Evolutionary conservation across 2,797 vertebrate genomes (phyloP).

Genomic region (Pampus argenteus): DNA sequence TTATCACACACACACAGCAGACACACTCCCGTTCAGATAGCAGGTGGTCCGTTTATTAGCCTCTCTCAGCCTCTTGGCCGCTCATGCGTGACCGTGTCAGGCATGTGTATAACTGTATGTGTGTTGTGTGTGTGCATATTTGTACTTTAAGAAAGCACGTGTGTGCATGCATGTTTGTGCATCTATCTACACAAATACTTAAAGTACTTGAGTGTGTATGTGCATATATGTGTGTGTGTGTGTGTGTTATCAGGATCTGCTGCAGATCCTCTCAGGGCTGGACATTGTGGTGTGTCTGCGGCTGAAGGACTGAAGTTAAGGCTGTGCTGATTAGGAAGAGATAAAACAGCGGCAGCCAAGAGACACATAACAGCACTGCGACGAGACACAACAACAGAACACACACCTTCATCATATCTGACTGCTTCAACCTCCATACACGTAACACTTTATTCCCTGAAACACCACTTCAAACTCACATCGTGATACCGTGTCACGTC

Average conservation of each 20-base stretch:
- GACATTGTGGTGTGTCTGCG: conserved; percentile 28
- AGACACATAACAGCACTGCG: conserved; percentile 9
- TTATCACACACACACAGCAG: conserved; percentile 51
- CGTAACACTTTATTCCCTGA: neutral
- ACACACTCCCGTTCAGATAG: conserved; percentile 47
- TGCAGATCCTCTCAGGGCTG: conserved; percentile 43
- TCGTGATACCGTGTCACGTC: neutral
- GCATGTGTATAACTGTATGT: neutral
- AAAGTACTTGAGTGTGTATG: conserved; percentile 1
- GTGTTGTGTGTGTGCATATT: neutral
- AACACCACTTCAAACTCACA: conserved; percentile 6
- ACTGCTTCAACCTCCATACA: conserved; percentile 18
- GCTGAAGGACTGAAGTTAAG: conserved; percentile 42
- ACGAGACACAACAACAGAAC: conserved; percentile 19
- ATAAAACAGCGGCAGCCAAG: conserved; percentile 43
- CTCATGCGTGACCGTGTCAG: neutral
- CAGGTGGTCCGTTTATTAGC: conserved; percentile 42
- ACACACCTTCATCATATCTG: neutral
- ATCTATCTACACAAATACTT: conserved; percentile 17
- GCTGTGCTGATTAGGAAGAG: conserved; percentile 51
- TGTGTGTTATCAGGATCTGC: conserved; percentile 59
- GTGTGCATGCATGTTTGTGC: neutral
- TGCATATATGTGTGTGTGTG: conserved; percentile 25
- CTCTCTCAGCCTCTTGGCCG: conserved; percentile 17
- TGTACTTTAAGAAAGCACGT: neutral